phyloP scores from a whole-genome alignment of 2,797 vertebrate species.

The Ctenochaetus hawaiiensis region DNA sequence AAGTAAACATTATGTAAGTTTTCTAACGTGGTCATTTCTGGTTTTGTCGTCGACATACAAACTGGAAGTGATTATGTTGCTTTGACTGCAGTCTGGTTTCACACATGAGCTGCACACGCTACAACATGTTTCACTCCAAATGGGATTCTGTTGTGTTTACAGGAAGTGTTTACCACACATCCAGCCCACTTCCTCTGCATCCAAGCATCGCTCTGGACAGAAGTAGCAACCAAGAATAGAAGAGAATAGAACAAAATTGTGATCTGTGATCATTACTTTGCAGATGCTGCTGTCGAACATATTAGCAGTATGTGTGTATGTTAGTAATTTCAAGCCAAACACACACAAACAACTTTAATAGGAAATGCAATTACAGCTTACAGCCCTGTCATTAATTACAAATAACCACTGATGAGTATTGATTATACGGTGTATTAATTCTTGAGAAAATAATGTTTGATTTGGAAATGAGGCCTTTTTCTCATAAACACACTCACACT shows the following conservation, averaged over 20 bases:
- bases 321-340: not conserved
- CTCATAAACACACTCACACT: constrained; percentile 31
- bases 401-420: not conserved
- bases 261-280: not conserved
- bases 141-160: constrained; percentile 53
- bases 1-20: constrained; percentile 21
- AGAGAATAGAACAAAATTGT: constrained; percentile 33
- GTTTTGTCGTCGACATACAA: constrained; percentile 10
- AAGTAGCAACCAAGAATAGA: constrained; percentile 34
- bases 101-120: constrained; percentile 19
- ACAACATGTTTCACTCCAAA: constrained; percentile 30
- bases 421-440: not conserved
- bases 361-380: not conserved
- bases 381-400: not conserved
- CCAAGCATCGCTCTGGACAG: constrained; percentile 41
- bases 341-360: not conserved
- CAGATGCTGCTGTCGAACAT: not conserved
- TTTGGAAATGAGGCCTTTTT: constrained; percentile 18
- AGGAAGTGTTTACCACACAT: constrained; percentile 59
- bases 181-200: constrained; percentile 50
- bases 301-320: not conserved
- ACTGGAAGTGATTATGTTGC: constrained; percentile 10
- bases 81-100: not conserved
- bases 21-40: not conserved
- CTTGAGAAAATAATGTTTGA: not conserved